Conservation (phyloP, 2,888 invertebrate genomes). For the Copidosoma aretas region DNA sequence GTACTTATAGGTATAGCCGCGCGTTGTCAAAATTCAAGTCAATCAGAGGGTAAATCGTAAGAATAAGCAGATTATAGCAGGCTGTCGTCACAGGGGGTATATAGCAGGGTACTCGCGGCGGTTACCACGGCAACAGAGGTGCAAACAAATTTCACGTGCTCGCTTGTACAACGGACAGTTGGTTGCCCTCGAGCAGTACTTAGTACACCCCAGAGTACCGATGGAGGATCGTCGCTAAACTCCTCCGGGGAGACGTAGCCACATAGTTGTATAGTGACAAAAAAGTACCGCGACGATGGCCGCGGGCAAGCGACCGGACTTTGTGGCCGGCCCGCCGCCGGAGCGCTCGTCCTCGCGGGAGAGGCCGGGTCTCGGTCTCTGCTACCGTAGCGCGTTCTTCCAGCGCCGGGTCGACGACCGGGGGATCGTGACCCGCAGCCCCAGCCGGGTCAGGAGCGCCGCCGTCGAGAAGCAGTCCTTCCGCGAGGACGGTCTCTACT, state of each 20-base stretch:
- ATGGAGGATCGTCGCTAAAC: too few species aligned
- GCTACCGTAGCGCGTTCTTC: constrained; percentile 32
- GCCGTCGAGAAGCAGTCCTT: constrained; percentile 11
- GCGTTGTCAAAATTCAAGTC: too few species aligned
- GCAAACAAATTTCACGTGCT: constrained; percentile 21
- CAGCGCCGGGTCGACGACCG: constrained; percentile 36
- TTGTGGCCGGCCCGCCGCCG: constrained; percentile 28
- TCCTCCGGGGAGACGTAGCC: too few species aligned
- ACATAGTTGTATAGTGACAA: too few species aligned
- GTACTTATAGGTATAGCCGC: background rate
- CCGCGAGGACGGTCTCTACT: constrained; percentile 52
- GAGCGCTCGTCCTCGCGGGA: constrained; percentile 4
- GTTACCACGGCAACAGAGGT: constrained; percentile 34
- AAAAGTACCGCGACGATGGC: background rate
- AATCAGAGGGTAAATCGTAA: too few species aligned
- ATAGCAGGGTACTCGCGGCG: too few species aligned
- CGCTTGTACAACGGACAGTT: too few species aligned
- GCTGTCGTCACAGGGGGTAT: too few species aligned
- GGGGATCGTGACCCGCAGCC: constrained; percentile 36
- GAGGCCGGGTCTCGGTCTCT: constrained; percentile 26
- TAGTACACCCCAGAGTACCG: too few species aligned
- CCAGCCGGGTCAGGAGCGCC: constrained; percentile 20
- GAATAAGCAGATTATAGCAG: too few species aligned
- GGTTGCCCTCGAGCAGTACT: too few species aligned
- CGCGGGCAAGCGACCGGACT: constrained; percentile 30